Conservation (phyloP, 2,113 vertebrate species). For the Trichechus manatus region DNA sequence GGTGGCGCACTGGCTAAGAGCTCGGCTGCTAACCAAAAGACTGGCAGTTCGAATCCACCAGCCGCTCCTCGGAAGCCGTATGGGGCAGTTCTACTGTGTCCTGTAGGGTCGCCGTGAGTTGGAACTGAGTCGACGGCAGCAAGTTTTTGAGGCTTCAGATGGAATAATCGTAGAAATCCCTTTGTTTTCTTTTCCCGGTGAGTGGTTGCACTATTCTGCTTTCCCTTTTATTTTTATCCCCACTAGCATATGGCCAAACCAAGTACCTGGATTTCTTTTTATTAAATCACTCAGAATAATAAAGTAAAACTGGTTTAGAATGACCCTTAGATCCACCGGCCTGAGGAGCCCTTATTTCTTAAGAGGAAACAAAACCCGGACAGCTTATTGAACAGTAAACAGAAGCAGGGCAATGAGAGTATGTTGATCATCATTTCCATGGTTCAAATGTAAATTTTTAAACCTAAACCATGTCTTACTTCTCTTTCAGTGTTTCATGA, state of each 20-base stretch:
- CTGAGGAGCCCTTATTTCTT: background rate
- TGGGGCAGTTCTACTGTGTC: too few species aligned
- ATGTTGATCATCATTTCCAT: background rate
- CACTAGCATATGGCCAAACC: background rate
- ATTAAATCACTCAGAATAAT: slow-evolving; percentile 16
- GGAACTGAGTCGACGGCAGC: too few species aligned
- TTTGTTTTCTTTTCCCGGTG: background rate
- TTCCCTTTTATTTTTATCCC: background rate
- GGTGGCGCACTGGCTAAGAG: too few species aligned
- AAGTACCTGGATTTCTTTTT: slow-evolving; percentile 32
- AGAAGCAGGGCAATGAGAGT: background rate
- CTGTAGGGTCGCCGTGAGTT: too few species aligned
- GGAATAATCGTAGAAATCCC: background rate
- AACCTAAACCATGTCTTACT: background rate
- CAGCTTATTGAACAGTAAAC: background rate
- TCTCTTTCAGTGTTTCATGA: background rate
- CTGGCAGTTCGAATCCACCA: too few species aligned
- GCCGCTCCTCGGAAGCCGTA: too few species aligned
- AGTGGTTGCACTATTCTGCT: background rate
- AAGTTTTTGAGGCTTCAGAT: background rate
- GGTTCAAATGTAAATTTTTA: background rate
- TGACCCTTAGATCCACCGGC: background rate
- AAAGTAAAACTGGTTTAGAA: slow-evolving; percentile 28
- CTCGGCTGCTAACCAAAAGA: background rate
- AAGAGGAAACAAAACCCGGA: background rate